These are phyloP conservation scores for Acipenser ruthenus DNA, from an alignment of 2,797 vertebrate genomes.

Conservation along the genomic window DNA sequence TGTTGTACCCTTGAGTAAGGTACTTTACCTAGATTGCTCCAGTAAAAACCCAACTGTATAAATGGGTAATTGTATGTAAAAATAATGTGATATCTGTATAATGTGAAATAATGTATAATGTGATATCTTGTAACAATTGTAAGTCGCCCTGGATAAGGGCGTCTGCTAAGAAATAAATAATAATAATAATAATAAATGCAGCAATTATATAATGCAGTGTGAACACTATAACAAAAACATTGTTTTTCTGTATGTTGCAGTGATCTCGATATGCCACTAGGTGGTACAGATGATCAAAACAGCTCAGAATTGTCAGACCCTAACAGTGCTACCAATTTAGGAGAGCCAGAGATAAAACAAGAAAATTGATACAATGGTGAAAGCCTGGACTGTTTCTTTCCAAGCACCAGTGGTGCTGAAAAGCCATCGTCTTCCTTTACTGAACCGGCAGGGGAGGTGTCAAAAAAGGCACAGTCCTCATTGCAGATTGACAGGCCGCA, in stretches of 20 bases:
- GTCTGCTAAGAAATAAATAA: too few relatives aligned
- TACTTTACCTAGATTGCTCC: too few relatives aligned
- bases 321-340: constrained; percentile 47
- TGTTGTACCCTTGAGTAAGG: too few relatives aligned
- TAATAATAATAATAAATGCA: too few relatives aligned
- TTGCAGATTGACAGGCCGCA: constrained; percentile 80
- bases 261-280: constrained; percentile 52
- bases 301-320: constrained; percentile 43
- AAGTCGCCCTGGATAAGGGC: too few relatives aligned
- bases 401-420: constrained; percentile 32
- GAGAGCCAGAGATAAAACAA: constrained; percentile 24
- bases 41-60: too few relatives aligned
- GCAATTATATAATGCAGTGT: too few relatives aligned
- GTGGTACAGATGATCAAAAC: constrained; percentile 48
- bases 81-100: too few relatives aligned
- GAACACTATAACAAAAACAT: too few relatives aligned
- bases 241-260: constrained; percentile 28
- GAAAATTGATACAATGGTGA: constrained; percentile 40
- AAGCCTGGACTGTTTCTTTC: constrained; percentile 34
- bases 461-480: constrained; percentile 54
- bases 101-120: too few relatives aligned
- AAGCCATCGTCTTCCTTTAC: constrained; percentile 44
- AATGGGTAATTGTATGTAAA: too few relatives aligned
- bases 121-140: too few relatives aligned
- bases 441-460: constrained; percentile 23